phyloP scores from a whole-genome alignment of 2,113 vertebrate genomes.

The Xerus inauris region DNA sequence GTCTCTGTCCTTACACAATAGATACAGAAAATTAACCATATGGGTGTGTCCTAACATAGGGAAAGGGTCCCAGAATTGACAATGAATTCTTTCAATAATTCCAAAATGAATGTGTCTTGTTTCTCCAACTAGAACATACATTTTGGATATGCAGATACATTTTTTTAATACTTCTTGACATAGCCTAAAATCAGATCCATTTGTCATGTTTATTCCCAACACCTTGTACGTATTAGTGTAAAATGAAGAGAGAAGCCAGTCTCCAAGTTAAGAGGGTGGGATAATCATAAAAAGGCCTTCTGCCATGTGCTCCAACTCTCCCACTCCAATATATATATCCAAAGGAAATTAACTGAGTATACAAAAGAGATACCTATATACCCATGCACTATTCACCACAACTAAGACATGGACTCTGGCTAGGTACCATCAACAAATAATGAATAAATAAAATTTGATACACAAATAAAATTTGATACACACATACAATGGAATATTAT shows the following conservation, averaged over 20 bases:
- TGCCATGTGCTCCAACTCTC: no score
- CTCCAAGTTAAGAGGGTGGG: not conserved
- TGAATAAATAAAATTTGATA: no score
- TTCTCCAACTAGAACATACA: not conserved
- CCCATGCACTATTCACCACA: no score
- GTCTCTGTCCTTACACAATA: not conserved
- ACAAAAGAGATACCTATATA: no score
- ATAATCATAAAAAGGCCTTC: not conserved
- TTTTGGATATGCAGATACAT: not conserved
- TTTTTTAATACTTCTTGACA: not conserved
- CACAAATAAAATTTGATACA: no score
- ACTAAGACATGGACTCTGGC: no score
- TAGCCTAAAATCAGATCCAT: not conserved
- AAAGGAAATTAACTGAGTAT: no score
- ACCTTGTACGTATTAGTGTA: not conserved
- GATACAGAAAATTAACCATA: not conserved
- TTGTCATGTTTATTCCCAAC: not conserved
- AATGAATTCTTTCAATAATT: not conserved
- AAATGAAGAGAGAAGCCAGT: not conserved
- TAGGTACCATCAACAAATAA: no score
- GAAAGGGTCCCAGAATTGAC: not conserved
- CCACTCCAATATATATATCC: no score
- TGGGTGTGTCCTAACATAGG: not conserved
- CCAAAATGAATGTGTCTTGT: not conserved
- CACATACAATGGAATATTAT: no score